Evolutionary conservation across 2,797 vertebrate species (phyloP).

Genomic region (Sebastes aleutianus): DNA sequence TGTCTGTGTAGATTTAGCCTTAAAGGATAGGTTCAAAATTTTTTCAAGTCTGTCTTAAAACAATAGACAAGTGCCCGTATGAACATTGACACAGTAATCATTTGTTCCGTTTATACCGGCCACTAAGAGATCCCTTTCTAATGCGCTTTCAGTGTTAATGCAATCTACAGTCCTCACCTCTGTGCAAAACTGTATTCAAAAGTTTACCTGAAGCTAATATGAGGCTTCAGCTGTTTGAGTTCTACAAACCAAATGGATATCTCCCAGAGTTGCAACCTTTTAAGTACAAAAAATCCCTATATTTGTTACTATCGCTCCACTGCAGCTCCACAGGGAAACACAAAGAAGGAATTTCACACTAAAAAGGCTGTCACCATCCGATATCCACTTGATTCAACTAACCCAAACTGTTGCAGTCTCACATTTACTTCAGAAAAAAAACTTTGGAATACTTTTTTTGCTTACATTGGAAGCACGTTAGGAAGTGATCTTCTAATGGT

Average conservation of each 20-base stretch:
- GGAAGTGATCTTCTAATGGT: neutral
- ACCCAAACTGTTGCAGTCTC: too few species aligned
- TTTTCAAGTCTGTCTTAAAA: neutral
- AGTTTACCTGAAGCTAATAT: neutral
- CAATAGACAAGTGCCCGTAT: neutral
- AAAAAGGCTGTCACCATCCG: neutral
- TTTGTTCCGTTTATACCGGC: neutral
- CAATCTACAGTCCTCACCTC: neutral
- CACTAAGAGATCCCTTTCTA: neutral
- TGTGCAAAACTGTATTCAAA: neutral
- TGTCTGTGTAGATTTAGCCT: neutral
- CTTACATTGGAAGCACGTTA: neutral
- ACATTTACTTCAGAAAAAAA: too few species aligned
- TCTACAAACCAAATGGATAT: neutral
- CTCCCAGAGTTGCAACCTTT: too few species aligned
- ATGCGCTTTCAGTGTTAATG: neutral
- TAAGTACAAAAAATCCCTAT: neutral
- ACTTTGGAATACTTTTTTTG: too few species aligned
- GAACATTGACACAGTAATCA: neutral
- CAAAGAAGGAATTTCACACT: neutral
- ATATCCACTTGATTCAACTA: too few species aligned
- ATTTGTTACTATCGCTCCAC: neutral
- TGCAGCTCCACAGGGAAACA: neutral
- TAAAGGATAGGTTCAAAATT: neutral
- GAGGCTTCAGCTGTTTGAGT: neutral